Percentiles rank a stretch among this genome's conserved stretches.
These are phyloP conservation scores for Lithophane socia DNA, from an alignment of 2,888 invertebrate species.

Conservation along the genomic window DNA sequence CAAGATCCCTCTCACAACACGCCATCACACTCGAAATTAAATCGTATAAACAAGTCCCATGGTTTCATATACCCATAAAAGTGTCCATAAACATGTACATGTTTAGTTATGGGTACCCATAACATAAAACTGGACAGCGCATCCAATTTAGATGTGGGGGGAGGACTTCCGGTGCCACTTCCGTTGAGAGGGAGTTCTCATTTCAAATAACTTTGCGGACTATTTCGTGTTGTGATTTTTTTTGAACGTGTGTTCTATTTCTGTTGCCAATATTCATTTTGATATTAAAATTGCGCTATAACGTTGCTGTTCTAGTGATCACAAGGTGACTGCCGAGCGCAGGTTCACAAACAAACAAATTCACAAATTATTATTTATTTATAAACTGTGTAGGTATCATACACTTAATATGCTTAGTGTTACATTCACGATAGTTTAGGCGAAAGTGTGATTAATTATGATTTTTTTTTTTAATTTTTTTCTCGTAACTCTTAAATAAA, in stretches of 20 bases:
- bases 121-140: constrained; percentile 62
- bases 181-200: constrained; percentile 56
- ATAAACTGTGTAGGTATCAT: too few species aligned
- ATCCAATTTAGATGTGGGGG: constrained; percentile 63
- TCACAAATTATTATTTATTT: too few species aligned
- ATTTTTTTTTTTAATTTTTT: too few species aligned
- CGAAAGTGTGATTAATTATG: too few species aligned
- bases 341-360: neutral
- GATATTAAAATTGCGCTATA: neutral
- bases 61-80: constrained; percentile 55
- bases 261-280: neutral
- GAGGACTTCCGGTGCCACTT: constrained; percentile 57
- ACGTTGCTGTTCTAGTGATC: neutral
- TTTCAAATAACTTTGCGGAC: constrained; percentile 47
- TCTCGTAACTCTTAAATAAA: too few species aligned
- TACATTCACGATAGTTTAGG: too few species aligned
- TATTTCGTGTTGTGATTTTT: constrained; percentile 19
- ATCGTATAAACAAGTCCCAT: constrained; percentile 47
- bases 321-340: neutral
- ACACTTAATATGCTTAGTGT: too few species aligned
- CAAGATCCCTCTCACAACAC: neutral
- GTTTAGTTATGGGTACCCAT: constrained; percentile 40
- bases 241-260: neutral
- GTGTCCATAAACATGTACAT: constrained; percentile 49
- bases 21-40: constrained; percentile 23